Evolutionary conservation across 2,797 vertebrate species (phyloP).

Genomic region (Hybognathus amarus): DNA sequence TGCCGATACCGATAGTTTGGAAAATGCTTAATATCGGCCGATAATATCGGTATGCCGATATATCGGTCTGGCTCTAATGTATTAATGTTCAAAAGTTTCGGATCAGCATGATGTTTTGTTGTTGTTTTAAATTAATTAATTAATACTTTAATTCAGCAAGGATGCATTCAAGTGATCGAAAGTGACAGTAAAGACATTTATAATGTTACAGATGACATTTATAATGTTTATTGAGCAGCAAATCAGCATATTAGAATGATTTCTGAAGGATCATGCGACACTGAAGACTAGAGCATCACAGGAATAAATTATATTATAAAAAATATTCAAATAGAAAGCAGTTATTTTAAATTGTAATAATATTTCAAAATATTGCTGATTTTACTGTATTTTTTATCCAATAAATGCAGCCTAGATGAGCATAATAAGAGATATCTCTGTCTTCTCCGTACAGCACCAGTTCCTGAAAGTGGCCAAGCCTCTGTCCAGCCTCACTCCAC

Average conservation of each 20-base stretch:
- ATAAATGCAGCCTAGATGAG: neutral
- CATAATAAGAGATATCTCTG: neutral
- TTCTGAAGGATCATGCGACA: neutral
- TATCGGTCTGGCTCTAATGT: no score
- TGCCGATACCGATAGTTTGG: no score
- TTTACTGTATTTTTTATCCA: neutral
- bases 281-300: neutral
- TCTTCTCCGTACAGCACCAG: conserved; percentile 83
- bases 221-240: neutral
- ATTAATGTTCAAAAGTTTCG: neutral
- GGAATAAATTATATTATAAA: neutral
- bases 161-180: neutral
- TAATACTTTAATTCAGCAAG: neutral
- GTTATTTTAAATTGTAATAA: neutral
- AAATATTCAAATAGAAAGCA: neutral
- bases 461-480: conserved; percentile 97
- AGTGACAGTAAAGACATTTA: neutral
- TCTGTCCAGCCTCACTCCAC: conserved; percentile 93
- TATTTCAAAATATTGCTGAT: neutral
- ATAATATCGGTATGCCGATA: no score
- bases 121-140: neutral
- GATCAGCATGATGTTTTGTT: neutral
- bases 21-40: no score
- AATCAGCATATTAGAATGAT: neutral
- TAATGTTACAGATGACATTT: neutral